A percentile compares a stretch with the other conserved stretches of the same genome.
Evolutionary conservation across 2,888 invertebrate species (phyloP).

Genomic region (Andrena chrysosceles): DNA sequence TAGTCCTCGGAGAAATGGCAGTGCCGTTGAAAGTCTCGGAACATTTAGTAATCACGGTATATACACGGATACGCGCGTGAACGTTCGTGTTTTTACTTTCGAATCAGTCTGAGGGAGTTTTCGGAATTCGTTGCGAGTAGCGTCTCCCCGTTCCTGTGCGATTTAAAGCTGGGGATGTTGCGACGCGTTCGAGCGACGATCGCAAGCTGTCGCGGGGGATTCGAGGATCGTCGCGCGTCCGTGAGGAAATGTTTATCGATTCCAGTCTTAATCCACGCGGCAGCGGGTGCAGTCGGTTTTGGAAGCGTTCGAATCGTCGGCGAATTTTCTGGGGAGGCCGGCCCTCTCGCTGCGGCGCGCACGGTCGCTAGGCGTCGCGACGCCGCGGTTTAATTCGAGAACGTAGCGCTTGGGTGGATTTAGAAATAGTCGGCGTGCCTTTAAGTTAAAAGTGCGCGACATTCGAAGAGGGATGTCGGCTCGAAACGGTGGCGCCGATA

Average conservation of each 20-base stretch:
- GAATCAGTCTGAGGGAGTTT: conserved; percentile 1
- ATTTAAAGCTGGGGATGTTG: background rate
- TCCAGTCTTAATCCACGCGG: conserved; percentile 8
- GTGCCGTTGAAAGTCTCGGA: conserved; percentile 62
- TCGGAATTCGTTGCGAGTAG: background rate
- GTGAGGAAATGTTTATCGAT: background rate
- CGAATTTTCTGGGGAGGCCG: no score
- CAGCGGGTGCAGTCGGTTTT: background rate
- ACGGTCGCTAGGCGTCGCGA: background rate
- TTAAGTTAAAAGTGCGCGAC: conserved; percentile 67
- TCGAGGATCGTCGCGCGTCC: background rate
- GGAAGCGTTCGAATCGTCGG: background rate
- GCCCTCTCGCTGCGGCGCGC: background rate
- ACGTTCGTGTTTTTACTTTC: conserved; percentile 18
- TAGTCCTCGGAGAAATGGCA: conserved; percentile 62
- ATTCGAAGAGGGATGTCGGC: conserved; percentile 65
- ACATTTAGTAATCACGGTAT: conserved; percentile 29
- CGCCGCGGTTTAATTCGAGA: background rate
- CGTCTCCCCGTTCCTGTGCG: background rate
- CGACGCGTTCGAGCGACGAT: background rate
- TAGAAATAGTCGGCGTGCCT: conserved; percentile 21
- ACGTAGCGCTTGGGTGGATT: background rate
- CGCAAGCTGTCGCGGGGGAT: background rate
- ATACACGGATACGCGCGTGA: conserved; percentile 40
- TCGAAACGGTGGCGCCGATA: conserved; percentile 37